A percentile compares a stretch with the other conserved stretches of the same genome.
Evolutionary conservation across 2,113 vertebrate genomes (phyloP).

Genomic region (Petrocephalus microphthalmus): DNA sequence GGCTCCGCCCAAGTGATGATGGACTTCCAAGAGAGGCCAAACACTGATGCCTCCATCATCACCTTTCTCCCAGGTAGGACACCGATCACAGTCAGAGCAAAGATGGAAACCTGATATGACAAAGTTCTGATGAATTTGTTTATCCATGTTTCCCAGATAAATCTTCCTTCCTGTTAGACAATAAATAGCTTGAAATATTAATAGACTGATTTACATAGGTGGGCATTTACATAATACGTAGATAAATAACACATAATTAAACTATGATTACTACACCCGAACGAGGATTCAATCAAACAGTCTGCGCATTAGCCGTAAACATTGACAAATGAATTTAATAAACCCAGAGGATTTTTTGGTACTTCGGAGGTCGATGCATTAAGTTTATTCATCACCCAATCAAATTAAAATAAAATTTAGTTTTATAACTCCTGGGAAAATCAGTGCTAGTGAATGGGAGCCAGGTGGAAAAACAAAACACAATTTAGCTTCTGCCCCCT

Average conservation of each 20-base stretch:
- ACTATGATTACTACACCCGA: not conserved
- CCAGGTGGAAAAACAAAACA: not conserved
- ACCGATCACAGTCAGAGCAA: not conserved
- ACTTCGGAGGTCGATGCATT: not conserved
- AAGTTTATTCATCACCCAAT: not conserved
- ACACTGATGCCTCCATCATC: constrained; percentile 76
- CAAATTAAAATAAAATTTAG: not conserved
- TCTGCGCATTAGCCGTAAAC: not conserved
- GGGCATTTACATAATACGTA: not conserved
- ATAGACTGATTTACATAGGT: not conserved
- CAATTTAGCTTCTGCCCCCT: constrained; percentile 22
- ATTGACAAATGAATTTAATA: constrained; percentile 11
- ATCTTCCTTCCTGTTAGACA: not conserved
- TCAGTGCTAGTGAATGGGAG: not conserved
- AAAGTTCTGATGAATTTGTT: too few species aligned
- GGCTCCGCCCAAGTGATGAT: constrained; percentile 81
- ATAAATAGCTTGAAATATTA: not conserved
- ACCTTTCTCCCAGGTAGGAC: constrained; percentile 77
- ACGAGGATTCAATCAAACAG: not conserved
- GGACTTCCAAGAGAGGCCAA: constrained; percentile 87
- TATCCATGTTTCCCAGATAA: not conserved
- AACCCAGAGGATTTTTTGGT: not conserved
- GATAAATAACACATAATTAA: constrained; percentile 3
- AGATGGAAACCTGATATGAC: not conserved
- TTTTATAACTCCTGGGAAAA: not conserved